phyloP scores from a whole-genome alignment of 2,113 vertebrate species.

The Pangasianodon gigas region DNA sequence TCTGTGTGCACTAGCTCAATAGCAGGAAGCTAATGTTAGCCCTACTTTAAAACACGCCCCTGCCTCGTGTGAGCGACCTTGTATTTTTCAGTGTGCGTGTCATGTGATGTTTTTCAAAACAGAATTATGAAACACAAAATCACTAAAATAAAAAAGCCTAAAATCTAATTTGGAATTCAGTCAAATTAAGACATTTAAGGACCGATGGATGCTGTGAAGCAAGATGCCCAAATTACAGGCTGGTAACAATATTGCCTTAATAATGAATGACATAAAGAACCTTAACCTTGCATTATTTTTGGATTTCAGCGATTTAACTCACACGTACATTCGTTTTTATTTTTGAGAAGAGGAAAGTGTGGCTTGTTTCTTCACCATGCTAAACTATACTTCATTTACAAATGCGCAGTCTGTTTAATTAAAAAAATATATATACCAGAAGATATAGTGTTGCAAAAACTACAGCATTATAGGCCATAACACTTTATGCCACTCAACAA shows the following conservation, averaged over 20 bases:
- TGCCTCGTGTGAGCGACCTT: not conserved
- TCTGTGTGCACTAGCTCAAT: not conserved
- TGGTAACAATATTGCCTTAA: not conserved
- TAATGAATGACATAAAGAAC: not conserved
- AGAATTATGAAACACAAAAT: not conserved
- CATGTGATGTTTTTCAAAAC: not conserved
- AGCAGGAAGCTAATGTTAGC: not conserved
- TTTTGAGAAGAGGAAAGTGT: not conserved
- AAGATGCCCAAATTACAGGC: not conserved
- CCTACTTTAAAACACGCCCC: not conserved
- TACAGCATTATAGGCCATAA: not conserved
- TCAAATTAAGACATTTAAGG: not conserved
- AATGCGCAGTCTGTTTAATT: not conserved
- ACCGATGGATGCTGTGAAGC: not conserved
- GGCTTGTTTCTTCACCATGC: not conserved
- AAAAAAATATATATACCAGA: not conserved
- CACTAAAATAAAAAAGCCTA: not conserved
- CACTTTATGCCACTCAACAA: not conserved
- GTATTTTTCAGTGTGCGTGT: not conserved
- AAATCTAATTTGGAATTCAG: not conserved
- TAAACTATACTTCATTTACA: not conserved
- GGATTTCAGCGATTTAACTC: not conserved
- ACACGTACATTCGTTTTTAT: not conserved
- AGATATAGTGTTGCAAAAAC: not conserved
- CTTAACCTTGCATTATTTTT: not conserved